Evolutionary conservation across 2,888 invertebrate genomes (phyloP), one percentile per base, ranked within the genome.

Genomic region (Euzophera pinguis): DNA sequence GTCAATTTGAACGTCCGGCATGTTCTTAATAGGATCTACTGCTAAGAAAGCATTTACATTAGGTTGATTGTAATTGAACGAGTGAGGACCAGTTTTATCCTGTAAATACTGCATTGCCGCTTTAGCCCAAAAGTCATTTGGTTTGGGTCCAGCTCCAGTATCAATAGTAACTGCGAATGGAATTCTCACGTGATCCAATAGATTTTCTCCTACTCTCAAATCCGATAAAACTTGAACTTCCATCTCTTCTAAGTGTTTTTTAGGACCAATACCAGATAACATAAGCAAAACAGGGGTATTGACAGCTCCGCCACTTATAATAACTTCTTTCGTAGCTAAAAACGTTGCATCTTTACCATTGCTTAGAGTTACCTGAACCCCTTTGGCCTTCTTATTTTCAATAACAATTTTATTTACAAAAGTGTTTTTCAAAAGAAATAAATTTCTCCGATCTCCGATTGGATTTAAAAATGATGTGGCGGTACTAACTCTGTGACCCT

Each of bases 401-500:
- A 83, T 71, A 13, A 67, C 61, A 45, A 82, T 60, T 57, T 71
- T 57, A 27, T 65, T 67, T 1, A 66, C 84, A 54, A 73, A 79
- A 0, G 84, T 61, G 27, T 81, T 67, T 58, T 87, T 90, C 39
- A 86, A 64, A 10, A 89, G 67, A 52, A 68, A 78, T 27, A 90
- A 71, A 63, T 89, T 89, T 13, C 70, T 62, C 8, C 86, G 73
- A 50, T 79, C 65, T 51, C 65, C 67, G 1, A 76, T 68, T 22
- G 79, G 73, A 54, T 73, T 83, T 3, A 89, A 60, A 55, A 87
- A 92, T 2, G 92, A 91, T 48, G 91, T 92, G 0, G 91, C 89
- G 9, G 91, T 90, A 63, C 92, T 92, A 9, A 92, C 91, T 61
- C 92, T 75, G 55, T 77, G 84, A 0, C 92, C 92, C 59, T 89